Base-by-base conservation (phyloP, 35 echinoderm and acorn worm genomes). In the Diadema setosum region DNA sequence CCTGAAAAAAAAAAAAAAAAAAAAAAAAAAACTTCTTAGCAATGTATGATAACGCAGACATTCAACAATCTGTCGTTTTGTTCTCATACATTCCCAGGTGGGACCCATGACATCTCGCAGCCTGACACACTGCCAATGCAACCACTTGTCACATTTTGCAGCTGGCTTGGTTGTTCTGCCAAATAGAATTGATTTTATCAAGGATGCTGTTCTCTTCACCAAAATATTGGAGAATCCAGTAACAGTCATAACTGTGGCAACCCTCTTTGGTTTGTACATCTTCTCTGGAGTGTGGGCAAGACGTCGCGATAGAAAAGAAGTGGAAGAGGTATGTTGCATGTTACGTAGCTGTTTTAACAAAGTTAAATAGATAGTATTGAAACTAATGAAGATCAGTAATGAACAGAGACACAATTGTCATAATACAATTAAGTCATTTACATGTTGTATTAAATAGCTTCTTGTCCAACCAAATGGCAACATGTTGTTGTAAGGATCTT, bases 141-240 rank as follows among this genome's bases (percentile, higher is more conserved):
- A 89, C 58, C 96, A 99, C 70, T 86, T 99, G 0, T 87, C 93
- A 5, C 87, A 83, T 14, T 99, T 99, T 81, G 92, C 89, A 5
- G 64, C 73, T 24, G 84, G 89, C 37, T 90, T 90, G 48, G 82
- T 99, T 18, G 88, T 91, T 20, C 75, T 94, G 11, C 96, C 96
- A 16, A 99, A 94, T 84, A 80, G 91, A 25, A 42, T 93, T 12
- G 36, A 90, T 43, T 82, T 90, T 3, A 83, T 75, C 50, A 84
- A 90, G 40, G 95, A 97, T 56, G 36, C 86, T n/a, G 17, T 35
- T 5, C 91, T 93, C 29, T 97, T 97, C 65, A 55, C 84, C 2
- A 80, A 82, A 26, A 42, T 97, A 39, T 43, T 93, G 15, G 95
- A 97, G 5, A 97, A 97, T 65, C 95, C 95, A 39, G 65, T 97